phyloP scores from a whole-genome alignment of 2,113 vertebrate species.

The Calyptommatus sinebrachiatus region DNA sequence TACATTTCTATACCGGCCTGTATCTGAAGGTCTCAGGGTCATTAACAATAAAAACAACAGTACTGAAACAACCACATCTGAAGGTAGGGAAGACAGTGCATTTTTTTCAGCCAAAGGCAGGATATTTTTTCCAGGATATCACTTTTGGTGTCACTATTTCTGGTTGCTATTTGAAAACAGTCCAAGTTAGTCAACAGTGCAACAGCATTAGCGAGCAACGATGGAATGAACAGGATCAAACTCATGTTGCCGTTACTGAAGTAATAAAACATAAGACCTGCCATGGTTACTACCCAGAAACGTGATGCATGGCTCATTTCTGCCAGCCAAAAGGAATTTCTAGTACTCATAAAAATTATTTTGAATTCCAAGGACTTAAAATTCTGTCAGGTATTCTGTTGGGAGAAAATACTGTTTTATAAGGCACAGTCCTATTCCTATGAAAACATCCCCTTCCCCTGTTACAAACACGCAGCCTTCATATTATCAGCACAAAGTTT shows the following conservation, averaged over 20 bases:
- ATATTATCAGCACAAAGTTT: slow-evolving; percentile 10
- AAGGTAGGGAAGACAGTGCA: too few relatives aligned
- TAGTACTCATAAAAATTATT: not conserved
- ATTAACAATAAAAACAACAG: too few relatives aligned
- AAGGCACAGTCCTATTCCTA: not conserved
- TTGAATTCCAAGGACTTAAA: not conserved
- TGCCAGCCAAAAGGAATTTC: not conserved
- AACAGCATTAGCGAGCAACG: too few relatives aligned
- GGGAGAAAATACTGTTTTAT: not conserved
- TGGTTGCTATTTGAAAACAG: too few relatives aligned
- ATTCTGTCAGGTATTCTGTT: not conserved
- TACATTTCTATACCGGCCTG: too few relatives aligned
- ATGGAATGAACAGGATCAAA: too few relatives aligned
- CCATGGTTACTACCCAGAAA: slow-evolving; percentile 23
- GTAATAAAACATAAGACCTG: not conserved
- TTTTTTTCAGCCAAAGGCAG: too few relatives aligned
- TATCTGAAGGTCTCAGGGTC: too few relatives aligned
- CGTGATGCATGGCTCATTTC: not conserved
- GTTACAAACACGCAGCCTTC: slow-evolving; percentile 14
- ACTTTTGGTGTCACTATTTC: too few relatives aligned
- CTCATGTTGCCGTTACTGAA: not conserved
- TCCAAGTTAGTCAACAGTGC: too few relatives aligned
- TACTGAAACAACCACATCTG: too few relatives aligned
- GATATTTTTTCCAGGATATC: too few relatives aligned
- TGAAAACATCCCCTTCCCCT: not conserved